Evolutionary conservation across 2,113 vertebrate species (phyloP), one percentile per base, ranked within the genome.

Genomic region (Panthera leo): DNA sequence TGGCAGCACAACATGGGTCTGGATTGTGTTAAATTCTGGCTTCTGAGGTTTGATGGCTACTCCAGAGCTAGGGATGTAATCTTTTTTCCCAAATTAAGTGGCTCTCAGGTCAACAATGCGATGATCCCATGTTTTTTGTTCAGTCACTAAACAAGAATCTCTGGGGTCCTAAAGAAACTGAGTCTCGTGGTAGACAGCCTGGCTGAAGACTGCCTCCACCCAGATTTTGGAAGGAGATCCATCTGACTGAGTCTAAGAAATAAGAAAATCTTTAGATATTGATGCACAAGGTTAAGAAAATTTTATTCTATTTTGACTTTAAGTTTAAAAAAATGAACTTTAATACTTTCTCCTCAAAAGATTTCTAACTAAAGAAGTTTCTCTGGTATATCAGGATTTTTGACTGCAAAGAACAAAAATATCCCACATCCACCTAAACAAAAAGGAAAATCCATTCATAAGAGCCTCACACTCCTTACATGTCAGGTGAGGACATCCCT

Each of bases 31-130:
- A 27, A 27, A 15, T 68, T 27, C 34, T 13, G 18, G 25, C n/a
- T 67, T 78, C 71, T n/a, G 9, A 14, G 29, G 5, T 27, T 55
- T 21, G 4, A 23, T 2, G 68, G 73, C 8, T n/a, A 14, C 3
- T 27, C 18, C 9, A 18, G 27, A 67, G 25, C 16, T 7, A 61
- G n/a, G 19, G 18, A 11, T 0, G 1, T 12, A 34, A 53, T 2
- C 36, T 25, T 53, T 25, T 9, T 12, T 16, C 25, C 45, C 53
- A 67, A 67, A 42, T 34, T 25, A 78, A 67, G 73, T 34, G 58
- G 42, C 45, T 39, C 19, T 31, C 36, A 16, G 23, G 29, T 48
- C 42, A 76, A 27, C 21, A 3, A 2, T 34, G 25, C 42, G 18
- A 53, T 1, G 27, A 67, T 67, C 42, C 71, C 39, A 5, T 53